These are phyloP conservation scores for Lepilemur septentrionalis DNA, from an alignment of 2,797 vertebrate species.

Conservation along the genomic window DNA sequence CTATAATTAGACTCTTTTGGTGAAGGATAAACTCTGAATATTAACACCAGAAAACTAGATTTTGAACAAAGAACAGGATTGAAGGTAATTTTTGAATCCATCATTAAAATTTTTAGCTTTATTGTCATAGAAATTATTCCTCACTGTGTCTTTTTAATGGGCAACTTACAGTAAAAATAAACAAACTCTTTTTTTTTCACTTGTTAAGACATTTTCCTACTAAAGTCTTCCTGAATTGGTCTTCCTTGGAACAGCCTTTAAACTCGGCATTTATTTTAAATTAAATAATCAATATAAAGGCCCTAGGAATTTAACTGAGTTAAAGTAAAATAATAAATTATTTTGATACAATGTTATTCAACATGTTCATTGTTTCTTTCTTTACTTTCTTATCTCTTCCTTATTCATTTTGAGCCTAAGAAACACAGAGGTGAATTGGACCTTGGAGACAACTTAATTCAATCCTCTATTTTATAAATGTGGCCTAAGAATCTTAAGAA, in stretches of 20 bases:
- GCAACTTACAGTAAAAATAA: background rate
- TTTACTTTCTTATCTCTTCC: background rate
- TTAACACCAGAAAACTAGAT: conserved; percentile 54
- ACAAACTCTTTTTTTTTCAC: background rate
- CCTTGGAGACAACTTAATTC: background rate
- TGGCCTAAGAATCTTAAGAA: background rate
- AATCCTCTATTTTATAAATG: background rate
- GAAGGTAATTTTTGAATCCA: conserved; percentile 18
- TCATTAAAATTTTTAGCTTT: background rate
- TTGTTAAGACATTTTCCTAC: background rate
- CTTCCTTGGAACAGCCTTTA: background rate
- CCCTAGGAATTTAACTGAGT: background rate
- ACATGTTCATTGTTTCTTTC: background rate
- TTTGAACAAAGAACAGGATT: conserved; percentile 42
- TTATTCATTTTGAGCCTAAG: background rate
- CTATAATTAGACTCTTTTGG: conserved; percentile 66
- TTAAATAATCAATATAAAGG: background rate
- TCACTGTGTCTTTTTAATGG: background rate
- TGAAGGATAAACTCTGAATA: conserved; percentile 67
- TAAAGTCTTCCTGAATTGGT: background rate
- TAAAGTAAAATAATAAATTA: conserved; percentile 39
- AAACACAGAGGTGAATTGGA: background rate
- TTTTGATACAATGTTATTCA: background rate
- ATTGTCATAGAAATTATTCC: background rate
- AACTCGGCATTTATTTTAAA: conserved; percentile 2